phyloP scores from a whole-genome alignment of 1,140 invertebrate species.

The Eupeodes corollae region DNA sequence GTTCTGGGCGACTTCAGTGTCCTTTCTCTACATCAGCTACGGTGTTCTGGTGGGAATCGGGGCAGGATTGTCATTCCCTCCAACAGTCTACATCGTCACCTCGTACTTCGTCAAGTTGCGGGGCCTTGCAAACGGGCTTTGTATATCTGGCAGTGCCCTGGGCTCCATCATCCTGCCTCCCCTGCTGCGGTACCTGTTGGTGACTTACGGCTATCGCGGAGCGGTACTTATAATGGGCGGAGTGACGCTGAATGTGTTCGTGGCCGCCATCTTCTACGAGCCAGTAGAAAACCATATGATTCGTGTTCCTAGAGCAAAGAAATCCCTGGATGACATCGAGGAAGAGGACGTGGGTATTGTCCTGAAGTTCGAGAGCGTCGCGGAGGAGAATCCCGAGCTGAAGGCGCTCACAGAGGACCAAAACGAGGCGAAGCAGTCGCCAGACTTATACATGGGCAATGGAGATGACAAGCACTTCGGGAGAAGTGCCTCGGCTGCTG shows the following conservation, averaged over 20 bases:
- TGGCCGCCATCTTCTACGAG: constrained; percentile 70
- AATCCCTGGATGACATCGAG: constrained; percentile 29
- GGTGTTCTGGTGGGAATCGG: constrained; percentile 69
- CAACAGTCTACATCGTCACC: constrained; percentile 82
- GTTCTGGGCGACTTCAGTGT: constrained; percentile 65
- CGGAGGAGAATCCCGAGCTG: constrained; percentile 9
- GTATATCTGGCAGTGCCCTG: constrained; percentile 77
- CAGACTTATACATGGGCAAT: constrained; percentile 12
- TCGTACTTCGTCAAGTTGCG: constrained; percentile 72
- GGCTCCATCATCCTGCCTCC: constrained; percentile 70
- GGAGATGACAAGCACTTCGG: constrained; percentile 35
- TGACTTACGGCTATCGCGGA: constrained; percentile 63
- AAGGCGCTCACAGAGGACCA: constrained; percentile 23
- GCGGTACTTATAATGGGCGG: constrained; percentile 72
- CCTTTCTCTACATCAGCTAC: constrained; percentile 68
- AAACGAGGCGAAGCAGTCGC: constrained; percentile 24
- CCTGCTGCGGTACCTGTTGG: constrained; percentile 54
- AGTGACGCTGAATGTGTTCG: constrained; percentile 69
- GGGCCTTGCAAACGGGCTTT: constrained; percentile 77
- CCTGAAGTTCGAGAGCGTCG: constrained; percentile 32
- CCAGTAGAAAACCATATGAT: constrained; percentile 71
- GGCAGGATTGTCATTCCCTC: constrained; percentile 69
- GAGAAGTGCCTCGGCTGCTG: constrained; percentile 42
- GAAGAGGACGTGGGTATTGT: constrained; percentile 36
- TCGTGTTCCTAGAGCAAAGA: constrained; percentile 39